Evolutionary conservation across 2,797 vertebrate species (phyloP).

Genomic region (Gastrophryne carolinensis): DNA sequence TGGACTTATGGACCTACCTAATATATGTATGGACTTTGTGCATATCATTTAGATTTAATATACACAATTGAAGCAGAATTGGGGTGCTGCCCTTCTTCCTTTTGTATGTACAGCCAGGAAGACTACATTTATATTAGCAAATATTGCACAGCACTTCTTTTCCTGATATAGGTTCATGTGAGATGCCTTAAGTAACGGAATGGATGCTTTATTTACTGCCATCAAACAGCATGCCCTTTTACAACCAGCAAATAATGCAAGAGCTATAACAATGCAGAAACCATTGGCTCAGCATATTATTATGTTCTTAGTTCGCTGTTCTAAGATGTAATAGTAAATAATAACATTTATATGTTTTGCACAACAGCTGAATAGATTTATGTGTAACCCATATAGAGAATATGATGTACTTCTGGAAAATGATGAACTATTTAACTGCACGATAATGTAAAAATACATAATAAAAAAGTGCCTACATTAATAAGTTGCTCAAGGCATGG

Average conservation of each 20-base stretch:
- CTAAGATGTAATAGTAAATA: slow-evolving; percentile 12
- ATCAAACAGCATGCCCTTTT: slow-evolving; percentile 28
- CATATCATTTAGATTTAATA: too few species aligned
- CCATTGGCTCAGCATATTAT: slow-evolving; percentile 18
- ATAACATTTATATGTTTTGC: slow-evolving; percentile 19
- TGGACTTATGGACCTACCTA: too few species aligned
- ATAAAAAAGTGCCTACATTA: not conserved
- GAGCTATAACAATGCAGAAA: slow-evolving; percentile 17
- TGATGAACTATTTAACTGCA: not conserved
- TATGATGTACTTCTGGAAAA: not conserved
- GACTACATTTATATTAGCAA: too few species aligned
- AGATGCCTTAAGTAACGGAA: not conserved
- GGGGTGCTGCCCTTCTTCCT: too few species aligned
- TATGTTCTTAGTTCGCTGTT: slow-evolving; percentile 24
- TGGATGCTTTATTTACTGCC: slow-evolving; percentile 20
- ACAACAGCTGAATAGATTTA: not conserved
- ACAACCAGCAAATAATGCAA: slow-evolving; percentile 3
- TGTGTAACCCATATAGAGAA: not conserved
- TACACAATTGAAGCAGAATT: too few species aligned
- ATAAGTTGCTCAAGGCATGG: not conserved
- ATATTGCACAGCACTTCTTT: not conserved
- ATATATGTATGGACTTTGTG: too few species aligned
- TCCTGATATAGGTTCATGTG: not conserved
- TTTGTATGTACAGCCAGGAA: too few species aligned
- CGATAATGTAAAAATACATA: not conserved